Percentiles rank a stretch among this genome's conserved stretches.
phyloP scores from a whole-genome alignment of 2,797 vertebrate genomes.

The Labeo calbasu region DNA sequence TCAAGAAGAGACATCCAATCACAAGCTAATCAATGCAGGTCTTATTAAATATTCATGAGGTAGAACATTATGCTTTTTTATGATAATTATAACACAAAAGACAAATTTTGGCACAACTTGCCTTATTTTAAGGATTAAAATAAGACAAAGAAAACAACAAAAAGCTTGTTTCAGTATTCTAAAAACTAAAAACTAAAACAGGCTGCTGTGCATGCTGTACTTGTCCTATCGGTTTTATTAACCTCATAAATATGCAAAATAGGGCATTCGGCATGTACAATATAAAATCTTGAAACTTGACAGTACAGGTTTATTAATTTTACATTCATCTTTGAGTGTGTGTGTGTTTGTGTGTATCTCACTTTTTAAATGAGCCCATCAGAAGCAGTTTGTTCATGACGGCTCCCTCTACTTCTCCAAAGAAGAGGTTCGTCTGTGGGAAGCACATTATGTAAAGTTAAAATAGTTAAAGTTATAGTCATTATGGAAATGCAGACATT shows the following conservation, averaged over 20 bases:
- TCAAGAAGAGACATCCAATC: background rate
- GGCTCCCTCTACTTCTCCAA: constrained; percentile 94
- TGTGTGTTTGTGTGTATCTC: constrained; percentile 56
- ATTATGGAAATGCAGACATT: background rate
- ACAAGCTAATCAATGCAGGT: background rate
- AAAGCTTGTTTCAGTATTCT: background rate
- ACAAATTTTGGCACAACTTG: background rate
- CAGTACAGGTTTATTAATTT: background rate
- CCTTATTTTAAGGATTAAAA: background rate
- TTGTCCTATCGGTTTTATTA: background rate
- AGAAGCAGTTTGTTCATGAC: constrained; percentile 97
- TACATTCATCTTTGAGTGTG: background rate
- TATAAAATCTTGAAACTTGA: background rate
- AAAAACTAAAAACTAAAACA: background rate
- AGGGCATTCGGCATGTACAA: background rate
- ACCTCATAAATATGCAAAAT: constrained; percentile 15
- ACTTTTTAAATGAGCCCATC: constrained; percentile 99
- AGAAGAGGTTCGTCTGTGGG: constrained; percentile 92
- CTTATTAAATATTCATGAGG: background rate
- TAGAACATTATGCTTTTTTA: background rate
- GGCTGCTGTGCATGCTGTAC: background rate
- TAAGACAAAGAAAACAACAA: background rate
- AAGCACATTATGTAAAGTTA: constrained; percentile 57
- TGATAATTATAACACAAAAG: too few species aligned
- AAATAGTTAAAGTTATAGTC: background rate